Percentiles rank a stretch among this genome's conserved stretches.
These are phyloP conservation scores for Salvelinus alpinus DNA, from an alignment of 2,113 vertebrate genomes.

Conservation along the genomic window DNA sequence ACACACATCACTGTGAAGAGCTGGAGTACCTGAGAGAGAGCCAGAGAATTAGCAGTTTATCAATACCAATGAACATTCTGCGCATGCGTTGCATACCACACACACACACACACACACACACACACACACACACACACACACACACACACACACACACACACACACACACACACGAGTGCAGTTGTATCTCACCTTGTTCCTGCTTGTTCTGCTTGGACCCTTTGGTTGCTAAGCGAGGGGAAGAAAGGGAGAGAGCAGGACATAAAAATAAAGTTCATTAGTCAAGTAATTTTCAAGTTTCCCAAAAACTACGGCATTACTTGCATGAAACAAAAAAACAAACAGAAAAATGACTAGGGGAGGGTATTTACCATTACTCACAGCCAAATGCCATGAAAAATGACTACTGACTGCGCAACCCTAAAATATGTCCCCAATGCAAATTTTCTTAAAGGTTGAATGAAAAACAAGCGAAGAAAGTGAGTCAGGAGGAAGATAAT, in stretches of 20 bases:
- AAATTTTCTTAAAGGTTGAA: constrained; percentile 76
- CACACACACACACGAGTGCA: not conserved
- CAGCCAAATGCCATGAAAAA: constrained; percentile 73
- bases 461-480: constrained; percentile 61
- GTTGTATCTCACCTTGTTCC: constrained; percentile 61
- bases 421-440: constrained; percentile 77
- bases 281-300: constrained; percentile 21
- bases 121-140: not conserved
- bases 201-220: constrained; percentile 50
- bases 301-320: constrained; percentile 21
- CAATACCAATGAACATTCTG: not conserved
- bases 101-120: not conserved
- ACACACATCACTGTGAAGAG: constrained; percentile 13
- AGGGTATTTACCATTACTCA: constrained; percentile 76
- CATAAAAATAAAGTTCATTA: constrained; percentile 47
- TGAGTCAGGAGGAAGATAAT: constrained; percentile 63
- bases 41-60: not conserved
- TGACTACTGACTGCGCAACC: constrained; percentile 69
- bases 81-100: not conserved
- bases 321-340: constrained; percentile 56
- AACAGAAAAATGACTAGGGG: constrained; percentile 71
- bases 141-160: not conserved
- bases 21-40: constrained; percentile 47
- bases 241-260: constrained; percentile 15
- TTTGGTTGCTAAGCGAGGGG: constrained; percentile 55